Base-by-base conservation (phyloP, 2,888 invertebrate genomes). In the Colostygia pectinataria region DNA sequence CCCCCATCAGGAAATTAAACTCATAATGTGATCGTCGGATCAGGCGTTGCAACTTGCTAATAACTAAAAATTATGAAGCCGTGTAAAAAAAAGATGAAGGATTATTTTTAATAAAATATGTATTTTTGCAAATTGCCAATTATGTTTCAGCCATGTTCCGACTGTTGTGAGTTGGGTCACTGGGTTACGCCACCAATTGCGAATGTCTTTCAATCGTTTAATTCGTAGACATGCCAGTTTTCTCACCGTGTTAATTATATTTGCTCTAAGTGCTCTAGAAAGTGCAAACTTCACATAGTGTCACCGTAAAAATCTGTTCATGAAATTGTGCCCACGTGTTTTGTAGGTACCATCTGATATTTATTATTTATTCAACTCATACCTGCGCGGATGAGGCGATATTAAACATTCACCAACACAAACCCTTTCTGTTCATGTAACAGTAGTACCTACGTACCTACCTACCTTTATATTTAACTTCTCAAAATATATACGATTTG, bases 291-390 rank as follows among this genome's bases (percentile, higher is more conserved):
- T n/a, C n/a, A n/a, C 4, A 9, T 33, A 20, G 7, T 33, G 36
- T 31, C 25, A 31, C 14, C 13, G 38, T 37, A 32, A 20, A 43
- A 61, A 61, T 61, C 62, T 58, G 55, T 39, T 53, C 53, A 51
- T 12, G 27, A 40, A 54, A 47, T 43, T 40, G 40, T 15, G 25
- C 49, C 58, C 52, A 23, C n/a, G 29, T 43, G 50, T 31, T 37
- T 40, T 34, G 33, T 33, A 9, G 4, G 48, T 42, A 25, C 34
- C 29, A 38, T 38, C 34, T 40, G 39, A 33, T 38, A 51, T 44
- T 40, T 54, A 54, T 52, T 47, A 58, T 68, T 68, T 61, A 70
- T 66, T 66, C 64, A 66, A 15, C 40, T 61, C 61, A 62, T 66
- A 61, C 61, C 62, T 44, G 58, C 47, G 49, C 53, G 59, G 61